A percentile compares a stretch with the other conserved stretches of the same genome.
Evolutionary conservation across 1,140 invertebrate species (phyloP).

Genomic region (Drosophila serrata): DNA sequence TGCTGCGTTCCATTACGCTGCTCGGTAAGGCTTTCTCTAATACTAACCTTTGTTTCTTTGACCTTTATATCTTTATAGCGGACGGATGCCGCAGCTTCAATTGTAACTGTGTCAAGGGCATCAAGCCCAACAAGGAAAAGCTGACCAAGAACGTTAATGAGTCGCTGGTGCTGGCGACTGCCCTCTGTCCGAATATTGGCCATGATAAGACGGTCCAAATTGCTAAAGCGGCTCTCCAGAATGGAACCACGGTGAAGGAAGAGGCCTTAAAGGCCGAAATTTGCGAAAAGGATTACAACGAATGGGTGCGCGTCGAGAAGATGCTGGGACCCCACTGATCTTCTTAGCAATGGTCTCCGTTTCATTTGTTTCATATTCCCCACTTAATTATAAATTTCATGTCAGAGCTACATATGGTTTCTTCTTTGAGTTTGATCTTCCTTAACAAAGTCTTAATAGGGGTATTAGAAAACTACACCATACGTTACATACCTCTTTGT

Average conservation of each 20-base stretch:
- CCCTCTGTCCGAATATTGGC: conserved; percentile 98
- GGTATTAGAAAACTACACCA: not conserved
- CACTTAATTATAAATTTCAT: conserved; percentile 20
- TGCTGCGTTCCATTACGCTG: conserved; percentile 95
- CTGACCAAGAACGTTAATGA: conserved; percentile 95
- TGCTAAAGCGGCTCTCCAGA: conserved; percentile 97
- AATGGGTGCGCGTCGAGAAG: conserved; percentile 96
- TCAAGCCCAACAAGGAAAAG: conserved; percentile 92
- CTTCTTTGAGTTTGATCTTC: not conserved
- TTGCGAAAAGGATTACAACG: conserved; percentile 95
- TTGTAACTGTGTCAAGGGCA: conserved; percentile 96
- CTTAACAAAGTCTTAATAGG: not conserved
- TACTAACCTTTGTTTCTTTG: not conserved
- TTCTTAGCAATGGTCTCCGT: not conserved
- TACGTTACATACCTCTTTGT: too few relatives aligned
- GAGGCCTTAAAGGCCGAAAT: conserved; percentile 95
- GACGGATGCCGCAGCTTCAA: conserved; percentile 95
- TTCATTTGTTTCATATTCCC: conserved; percentile 1
- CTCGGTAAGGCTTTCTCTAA: conserved; percentile 87
- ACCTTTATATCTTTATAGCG: conserved; percentile 55
- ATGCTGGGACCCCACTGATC: conserved; percentile 96
- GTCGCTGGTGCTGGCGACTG: conserved; percentile 99
- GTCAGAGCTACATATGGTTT: not conserved
- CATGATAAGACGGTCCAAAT: conserved; percentile 99
- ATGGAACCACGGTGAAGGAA: conserved; percentile 95